These are phyloP conservation scores for Capra hircus DNA, from an alignment of 2,113 vertebrate genomes.

Conservation along the genomic window DNA sequence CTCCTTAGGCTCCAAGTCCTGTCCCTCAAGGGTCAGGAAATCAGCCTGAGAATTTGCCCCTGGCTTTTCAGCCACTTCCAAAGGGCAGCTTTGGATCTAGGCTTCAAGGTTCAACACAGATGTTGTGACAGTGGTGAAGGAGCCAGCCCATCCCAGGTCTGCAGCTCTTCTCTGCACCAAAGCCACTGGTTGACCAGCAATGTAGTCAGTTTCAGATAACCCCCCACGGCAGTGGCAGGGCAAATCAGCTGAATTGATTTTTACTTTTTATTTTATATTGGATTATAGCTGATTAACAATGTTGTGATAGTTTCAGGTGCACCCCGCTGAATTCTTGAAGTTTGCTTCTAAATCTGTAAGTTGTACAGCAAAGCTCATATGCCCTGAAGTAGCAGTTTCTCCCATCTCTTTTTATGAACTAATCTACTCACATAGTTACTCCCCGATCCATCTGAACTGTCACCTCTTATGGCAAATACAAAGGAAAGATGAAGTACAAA, in stretches of 20 bases:
- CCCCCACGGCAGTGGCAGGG: not conserved
- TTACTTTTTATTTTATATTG: not conserved
- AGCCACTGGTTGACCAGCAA: not conserved
- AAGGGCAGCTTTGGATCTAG: not conserved
- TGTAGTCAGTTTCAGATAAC: not conserved
- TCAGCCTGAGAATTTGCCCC: not conserved
- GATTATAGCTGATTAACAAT: not conserved
- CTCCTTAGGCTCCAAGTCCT: not conserved
- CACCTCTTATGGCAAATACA: not conserved
- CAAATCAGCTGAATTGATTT: not conserved
- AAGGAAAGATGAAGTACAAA: not conserved
- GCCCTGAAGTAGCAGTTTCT: not conserved
- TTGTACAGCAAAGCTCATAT: not conserved
- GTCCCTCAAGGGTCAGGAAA: not conserved
- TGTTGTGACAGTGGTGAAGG: not conserved
- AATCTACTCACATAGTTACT: not conserved
- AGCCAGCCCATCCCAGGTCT: not conserved
- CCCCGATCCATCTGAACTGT: not conserved
- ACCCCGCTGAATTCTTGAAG: not conserved
- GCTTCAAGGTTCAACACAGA: not conserved
- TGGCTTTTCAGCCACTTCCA: not conserved
- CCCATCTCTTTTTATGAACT: not conserved
- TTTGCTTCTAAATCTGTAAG: not conserved
- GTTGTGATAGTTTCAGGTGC: not conserved
- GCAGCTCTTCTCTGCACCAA: not conserved